Percentiles rank a stretch among this genome's conserved stretches.
Evolutionary conservation across 2,113 vertebrate genomes (phyloP).

Genomic region (Embiotoca jacksoni): DNA sequence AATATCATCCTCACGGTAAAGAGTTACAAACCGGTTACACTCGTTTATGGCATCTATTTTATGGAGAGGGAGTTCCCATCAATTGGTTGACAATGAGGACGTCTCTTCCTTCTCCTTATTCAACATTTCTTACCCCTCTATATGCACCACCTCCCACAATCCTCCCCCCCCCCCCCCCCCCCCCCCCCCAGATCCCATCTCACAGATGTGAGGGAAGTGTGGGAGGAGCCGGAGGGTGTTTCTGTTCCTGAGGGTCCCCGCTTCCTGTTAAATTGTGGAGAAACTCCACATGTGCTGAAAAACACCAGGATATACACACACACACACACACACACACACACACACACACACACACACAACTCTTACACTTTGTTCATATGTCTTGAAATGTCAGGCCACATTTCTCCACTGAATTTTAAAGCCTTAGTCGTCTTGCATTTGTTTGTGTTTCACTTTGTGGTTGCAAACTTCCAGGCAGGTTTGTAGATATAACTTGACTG

Average conservation of each 20-base stretch:
- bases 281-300: slow-evolving; percentile 62
- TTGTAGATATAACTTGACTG: slow-evolving; percentile 18
- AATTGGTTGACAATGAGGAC: slow-evolving; percentile 7
- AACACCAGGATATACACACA: slow-evolving; percentile 32
- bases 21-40: slow-evolving; percentile 60
- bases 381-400: slow-evolving; percentile 1
- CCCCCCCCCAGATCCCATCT: slow-evolving; percentile 11
- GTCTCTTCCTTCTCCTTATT: background rate
- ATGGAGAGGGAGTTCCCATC: slow-evolving; percentile 14
- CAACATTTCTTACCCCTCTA: background rate
- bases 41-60: slow-evolving; percentile 29
- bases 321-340: background rate
- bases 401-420: background rate
- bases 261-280: slow-evolving; percentile 68
- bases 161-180: background rate
- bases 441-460: slow-evolving; percentile 7
- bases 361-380: background rate
- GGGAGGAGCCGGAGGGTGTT: slow-evolving; percentile 65
- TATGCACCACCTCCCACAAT: background rate
- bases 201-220: slow-evolving; percentile 73
- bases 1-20: slow-evolving; percentile 45
- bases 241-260: slow-evolving; percentile 65
- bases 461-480: slow-evolving; percentile 2
- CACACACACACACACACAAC: background rate
- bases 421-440: background rate